Percentiles rank a stretch among this genome's conserved stretches.
These are phyloP conservation scores for Tetrax tetrax DNA, from an alignment of 2,113 vertebrate genomes.

Conservation along the genomic window DNA sequence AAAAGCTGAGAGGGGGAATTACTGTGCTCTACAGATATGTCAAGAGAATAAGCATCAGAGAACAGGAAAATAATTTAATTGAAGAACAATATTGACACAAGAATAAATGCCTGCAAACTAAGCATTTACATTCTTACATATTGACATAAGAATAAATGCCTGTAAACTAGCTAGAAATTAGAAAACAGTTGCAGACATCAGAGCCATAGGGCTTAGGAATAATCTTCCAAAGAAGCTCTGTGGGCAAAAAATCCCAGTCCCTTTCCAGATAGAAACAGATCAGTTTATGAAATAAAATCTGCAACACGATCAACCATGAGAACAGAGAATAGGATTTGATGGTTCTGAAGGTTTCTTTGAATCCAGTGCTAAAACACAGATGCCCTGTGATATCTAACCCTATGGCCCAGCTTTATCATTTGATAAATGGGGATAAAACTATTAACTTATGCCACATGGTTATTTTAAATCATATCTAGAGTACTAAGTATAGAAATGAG, in stretches of 20 bases:
- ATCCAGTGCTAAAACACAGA: neutral
- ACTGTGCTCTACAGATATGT: constrained; percentile 1
- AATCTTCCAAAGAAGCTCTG: neutral
- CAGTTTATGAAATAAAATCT: neutral
- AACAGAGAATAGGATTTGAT: neutral
- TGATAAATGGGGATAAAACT: neutral
- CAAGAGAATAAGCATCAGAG: constrained; percentile 39
- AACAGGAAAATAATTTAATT: constrained; percentile 27
- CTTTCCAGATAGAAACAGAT: neutral
- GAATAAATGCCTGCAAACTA: constrained; percentile 21
- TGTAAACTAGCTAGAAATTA: neutral
- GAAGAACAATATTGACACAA: constrained; percentile 36
- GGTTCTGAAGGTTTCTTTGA: neutral
- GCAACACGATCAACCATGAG: neutral
- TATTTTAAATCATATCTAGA: neutral
- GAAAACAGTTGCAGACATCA: neutral
- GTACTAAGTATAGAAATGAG: neutral
- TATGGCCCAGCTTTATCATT: neutral
- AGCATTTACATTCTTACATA: too few species aligned
- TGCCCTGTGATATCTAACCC: neutral
- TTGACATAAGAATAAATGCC: too few species aligned
- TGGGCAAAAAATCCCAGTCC: neutral
- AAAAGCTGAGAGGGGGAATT: constrained; percentile 37
- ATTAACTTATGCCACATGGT: neutral
- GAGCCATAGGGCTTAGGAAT: neutral